phyloP scores from a whole-genome alignment of 1,140 invertebrate genomes.

The Caenorhabditis inopinata region DNA sequence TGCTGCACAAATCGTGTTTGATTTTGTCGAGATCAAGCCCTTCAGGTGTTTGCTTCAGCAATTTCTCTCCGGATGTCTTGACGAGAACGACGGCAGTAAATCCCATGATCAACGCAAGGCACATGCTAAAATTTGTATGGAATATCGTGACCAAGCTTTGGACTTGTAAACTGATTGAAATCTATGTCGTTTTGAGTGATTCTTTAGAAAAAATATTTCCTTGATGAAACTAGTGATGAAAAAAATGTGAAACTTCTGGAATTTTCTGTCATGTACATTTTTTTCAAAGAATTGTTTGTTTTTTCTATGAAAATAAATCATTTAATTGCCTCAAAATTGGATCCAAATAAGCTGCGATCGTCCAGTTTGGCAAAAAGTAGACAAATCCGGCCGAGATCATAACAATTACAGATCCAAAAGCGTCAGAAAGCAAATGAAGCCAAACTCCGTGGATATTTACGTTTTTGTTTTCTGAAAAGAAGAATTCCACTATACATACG shows the following conservation, averaged over 20 bases:
- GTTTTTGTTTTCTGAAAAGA: conserved; percentile 68
- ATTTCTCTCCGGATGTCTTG: not conserved
- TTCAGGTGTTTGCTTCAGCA: not conserved
- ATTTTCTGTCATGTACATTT: not conserved
- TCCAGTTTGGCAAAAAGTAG: conserved; percentile 78
- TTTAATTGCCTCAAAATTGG: conserved; percentile 79
- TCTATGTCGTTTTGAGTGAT: not conserved
- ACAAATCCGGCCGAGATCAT: conserved; percentile 83
- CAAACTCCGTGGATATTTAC: conserved; percentile 98
- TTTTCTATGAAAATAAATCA: conserved; percentile 28
- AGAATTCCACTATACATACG: no score
- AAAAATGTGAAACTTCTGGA: not conserved
- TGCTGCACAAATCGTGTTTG: not conserved
- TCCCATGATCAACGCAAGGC: not conserved
- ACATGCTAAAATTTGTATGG: not conserved
- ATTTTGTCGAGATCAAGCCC: not conserved
- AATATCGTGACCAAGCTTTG: no score
- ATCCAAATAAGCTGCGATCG: conserved; percentile 80
- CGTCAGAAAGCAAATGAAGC: conserved; percentile 93
- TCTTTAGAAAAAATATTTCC: no score
- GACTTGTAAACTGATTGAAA: no score
- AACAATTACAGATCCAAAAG: conserved; percentile 86
- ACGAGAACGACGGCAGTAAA: not conserved
- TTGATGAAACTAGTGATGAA: no score
- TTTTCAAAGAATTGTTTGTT: not conserved